Percentiles rank a stretch among this genome's conserved stretches.
Evolutionary conservation across 2,888 invertebrate genomes (phyloP).

Genomic region (Muschampia staudingeri): DNA sequence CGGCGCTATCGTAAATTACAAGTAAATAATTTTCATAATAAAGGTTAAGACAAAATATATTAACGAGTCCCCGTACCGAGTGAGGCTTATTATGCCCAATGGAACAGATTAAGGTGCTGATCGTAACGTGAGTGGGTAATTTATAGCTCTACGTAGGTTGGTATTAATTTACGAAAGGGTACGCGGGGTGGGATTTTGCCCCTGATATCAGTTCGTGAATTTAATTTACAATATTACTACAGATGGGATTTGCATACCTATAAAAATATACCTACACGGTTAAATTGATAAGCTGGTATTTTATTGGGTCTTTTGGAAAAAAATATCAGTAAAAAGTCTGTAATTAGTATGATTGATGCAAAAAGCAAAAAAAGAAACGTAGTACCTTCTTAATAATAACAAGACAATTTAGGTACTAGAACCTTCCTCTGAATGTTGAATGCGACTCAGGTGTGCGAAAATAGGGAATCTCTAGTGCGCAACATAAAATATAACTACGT

Average conservation of each 20-base stretch:
- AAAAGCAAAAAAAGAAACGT: not conserved
- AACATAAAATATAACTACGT: slow-evolving; percentile 50
- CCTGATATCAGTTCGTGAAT: slow-evolving; percentile 4
- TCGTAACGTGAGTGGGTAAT: slow-evolving; percentile 81
- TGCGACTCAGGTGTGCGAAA: slow-evolving; percentile 31
- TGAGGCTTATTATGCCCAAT: slow-evolving; percentile 39
- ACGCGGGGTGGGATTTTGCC: slow-evolving; percentile 60
- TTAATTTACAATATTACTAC: slow-evolving; percentile 18
- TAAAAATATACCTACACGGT: not conserved
- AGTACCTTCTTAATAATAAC: no score
- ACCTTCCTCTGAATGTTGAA: not conserved
- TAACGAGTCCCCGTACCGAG: slow-evolving; percentile 69
- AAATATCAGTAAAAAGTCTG: no score
- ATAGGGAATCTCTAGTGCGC: not conserved
- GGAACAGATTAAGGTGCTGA: slow-evolving; percentile 60
- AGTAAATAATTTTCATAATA: slow-evolving; percentile 83
- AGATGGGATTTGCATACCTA: slow-evolving; percentile 5
- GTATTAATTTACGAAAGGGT: slow-evolving; percentile 79
- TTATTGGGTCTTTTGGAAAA: no score
- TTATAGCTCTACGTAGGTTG: slow-evolving; percentile 78
- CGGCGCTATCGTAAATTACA: slow-evolving; percentile 79
- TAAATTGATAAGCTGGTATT: no score
- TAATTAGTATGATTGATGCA: not conserved
- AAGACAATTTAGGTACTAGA: no score
- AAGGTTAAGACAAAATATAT: slow-evolving; percentile 82